phyloP scores from a whole-genome alignment of 2,797 vertebrate genomes.

The Neomorphus geoffroyi region DNA sequence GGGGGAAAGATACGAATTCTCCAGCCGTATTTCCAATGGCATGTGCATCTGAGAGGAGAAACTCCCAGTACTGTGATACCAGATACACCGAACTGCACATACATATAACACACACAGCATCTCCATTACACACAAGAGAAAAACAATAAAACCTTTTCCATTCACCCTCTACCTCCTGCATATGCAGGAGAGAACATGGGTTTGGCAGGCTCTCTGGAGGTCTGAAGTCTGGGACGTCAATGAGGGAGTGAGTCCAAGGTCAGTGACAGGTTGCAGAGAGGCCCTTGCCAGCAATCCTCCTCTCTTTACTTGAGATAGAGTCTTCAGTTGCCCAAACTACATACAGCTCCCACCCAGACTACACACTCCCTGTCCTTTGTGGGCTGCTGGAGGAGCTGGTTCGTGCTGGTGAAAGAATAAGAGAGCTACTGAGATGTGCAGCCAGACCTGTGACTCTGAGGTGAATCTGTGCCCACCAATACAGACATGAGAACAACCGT shows the following conservation, averaged over 20 bases:
- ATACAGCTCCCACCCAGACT: neutral
- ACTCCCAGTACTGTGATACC: neutral
- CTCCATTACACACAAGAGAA: neutral
- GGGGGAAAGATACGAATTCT: neutral
- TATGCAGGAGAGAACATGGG: neutral
- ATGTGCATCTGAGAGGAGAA: neutral
- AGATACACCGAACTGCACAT: neutral
- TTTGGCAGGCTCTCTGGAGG: neutral
- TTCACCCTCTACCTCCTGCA: neutral
- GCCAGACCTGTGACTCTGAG: neutral
- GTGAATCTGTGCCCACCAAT: neutral
- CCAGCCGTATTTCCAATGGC: neutral
- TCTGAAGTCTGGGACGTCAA: neutral
- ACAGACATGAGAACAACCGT: neutral
- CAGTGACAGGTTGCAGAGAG: neutral
- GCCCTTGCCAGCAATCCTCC: neutral
- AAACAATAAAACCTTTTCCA: neutral
- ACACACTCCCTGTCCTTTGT: fast-evolving
- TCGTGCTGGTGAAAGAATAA: neutral
- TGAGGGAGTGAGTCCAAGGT: neutral
- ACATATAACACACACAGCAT: neutral
- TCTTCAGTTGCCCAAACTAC: neutral
- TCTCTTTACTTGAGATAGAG: neutral
- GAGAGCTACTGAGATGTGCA: neutral
- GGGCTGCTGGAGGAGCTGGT: neutral